Evolutionary conservation across 2,888 invertebrate genomes (phyloP).

Genomic region (Bibio marci): DNA sequence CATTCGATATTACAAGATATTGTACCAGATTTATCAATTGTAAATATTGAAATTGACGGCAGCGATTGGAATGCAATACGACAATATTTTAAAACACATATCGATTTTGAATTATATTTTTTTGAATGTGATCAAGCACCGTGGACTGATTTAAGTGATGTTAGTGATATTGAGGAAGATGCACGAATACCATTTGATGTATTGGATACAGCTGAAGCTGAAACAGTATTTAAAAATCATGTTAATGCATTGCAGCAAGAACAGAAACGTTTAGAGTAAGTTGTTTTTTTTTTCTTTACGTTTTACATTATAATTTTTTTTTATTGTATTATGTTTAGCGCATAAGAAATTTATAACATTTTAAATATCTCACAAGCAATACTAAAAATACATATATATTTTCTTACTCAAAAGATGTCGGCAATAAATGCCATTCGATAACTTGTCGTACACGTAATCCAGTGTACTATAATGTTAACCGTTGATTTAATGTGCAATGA

Average conservation of each 20-base stretch:
- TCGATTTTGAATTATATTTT: constrained; percentile 88
- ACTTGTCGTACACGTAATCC: too few species aligned
- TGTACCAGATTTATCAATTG: constrained; percentile 54
- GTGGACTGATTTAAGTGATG: constrained; percentile 56
- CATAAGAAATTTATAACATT: too few species aligned
- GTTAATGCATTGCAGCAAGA: constrained; percentile 83
- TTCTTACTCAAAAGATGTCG: too few species aligned
- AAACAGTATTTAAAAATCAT: constrained; percentile 80
- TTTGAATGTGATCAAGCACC: constrained; percentile 64
- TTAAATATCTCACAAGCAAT: background rate
- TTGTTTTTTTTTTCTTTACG: too few species aligned
- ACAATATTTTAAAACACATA: constrained; percentile 71
- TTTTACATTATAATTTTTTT: background rate
- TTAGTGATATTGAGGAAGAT: constrained; percentile 41
- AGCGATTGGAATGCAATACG: constrained; percentile 83
- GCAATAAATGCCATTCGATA: too few species aligned
- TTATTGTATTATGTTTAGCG: too few species aligned
- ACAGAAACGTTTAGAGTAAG: constrained; percentile 81
- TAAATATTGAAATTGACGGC: constrained; percentile 32
- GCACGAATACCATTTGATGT: constrained; percentile 83
- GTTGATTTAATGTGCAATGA: too few species aligned
- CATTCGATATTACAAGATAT: constrained; percentile 61
- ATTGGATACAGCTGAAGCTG: constrained; percentile 78
- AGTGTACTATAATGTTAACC: too few species aligned
- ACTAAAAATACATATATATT: too few species aligned